A percentile compares a stretch with the other conserved stretches of the same genome.
These are phyloP conservation scores for Zaprionus gabonicus DNA, from an alignment of 1,140 invertebrate genomes.

Conservation along the genomic window DNA sequence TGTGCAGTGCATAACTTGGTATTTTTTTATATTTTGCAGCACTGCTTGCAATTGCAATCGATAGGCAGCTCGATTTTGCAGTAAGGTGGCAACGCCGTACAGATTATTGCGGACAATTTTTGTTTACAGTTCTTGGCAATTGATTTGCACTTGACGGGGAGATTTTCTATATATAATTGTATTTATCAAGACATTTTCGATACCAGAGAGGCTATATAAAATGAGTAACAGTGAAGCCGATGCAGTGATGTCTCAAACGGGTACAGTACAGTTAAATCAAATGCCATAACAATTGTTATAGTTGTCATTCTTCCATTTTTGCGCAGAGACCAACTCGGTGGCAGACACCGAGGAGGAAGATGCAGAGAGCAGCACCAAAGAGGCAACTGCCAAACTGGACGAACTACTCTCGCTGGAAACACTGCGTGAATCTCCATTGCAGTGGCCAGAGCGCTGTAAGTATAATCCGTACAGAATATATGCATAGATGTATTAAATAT, in stretches of 20 bases:
- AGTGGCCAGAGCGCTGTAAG: conserved; percentile 97
- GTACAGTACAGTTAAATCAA: neutral
- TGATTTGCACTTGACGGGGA: conserved; percentile 5
- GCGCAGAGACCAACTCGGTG: conserved; percentile 29
- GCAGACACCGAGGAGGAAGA: conserved; percentile 18
- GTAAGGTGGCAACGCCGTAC: conserved; percentile 18
- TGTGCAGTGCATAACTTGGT: neutral
- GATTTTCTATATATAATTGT: neutral
- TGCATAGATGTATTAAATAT: neutral
- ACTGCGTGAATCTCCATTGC: conserved; percentile 94
- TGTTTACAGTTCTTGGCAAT: conserved; percentile 38
- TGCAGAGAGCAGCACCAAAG: conserved; percentile 31
- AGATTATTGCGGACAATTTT: conserved; percentile 20
- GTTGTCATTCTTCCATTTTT: neutral
- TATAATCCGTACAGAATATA: conserved; percentile 25
- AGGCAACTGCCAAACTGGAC: conserved; percentile 20
- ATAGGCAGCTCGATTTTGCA: conserved; percentile 2
- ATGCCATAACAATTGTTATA: neutral
- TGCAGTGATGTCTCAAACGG: neutral
- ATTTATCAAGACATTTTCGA: neutral
- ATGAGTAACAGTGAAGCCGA: conserved; percentile 10
- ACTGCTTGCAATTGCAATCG: conserved; percentile 18
- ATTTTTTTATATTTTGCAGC: conserved; percentile 9
- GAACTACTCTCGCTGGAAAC: conserved; percentile 92
- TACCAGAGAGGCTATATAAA: neutral